These are phyloP conservation scores for Limnephilus auricula DNA, from an alignment of 2,888 invertebrate species.

Conservation along the genomic window DNA sequence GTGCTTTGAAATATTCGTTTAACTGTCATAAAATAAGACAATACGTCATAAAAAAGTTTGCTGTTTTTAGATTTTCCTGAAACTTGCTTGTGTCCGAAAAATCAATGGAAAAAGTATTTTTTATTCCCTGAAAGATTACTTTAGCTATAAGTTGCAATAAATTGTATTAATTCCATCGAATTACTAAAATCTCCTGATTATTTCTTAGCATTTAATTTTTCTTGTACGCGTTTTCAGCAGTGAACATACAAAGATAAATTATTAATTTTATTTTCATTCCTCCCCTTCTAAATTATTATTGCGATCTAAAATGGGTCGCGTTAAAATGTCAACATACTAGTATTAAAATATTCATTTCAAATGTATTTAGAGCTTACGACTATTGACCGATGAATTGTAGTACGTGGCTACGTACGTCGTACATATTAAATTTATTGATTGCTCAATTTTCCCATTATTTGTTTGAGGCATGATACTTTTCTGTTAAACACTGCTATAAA, in stretches of 20 bases:
- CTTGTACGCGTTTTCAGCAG: not conserved
- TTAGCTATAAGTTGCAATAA: no score
- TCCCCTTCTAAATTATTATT: not conserved
- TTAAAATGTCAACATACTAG: not conserved
- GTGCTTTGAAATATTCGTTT: no score
- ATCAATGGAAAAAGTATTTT: no score
- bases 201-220: no score
- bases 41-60: no score
- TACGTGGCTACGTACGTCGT: no score
- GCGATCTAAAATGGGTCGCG: not conserved
- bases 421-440: not conserved
- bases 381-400: not conserved
- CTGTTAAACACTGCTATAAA: not conserved
- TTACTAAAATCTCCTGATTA: no score
- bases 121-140: no score
- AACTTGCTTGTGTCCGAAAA: no score
- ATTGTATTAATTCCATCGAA: no score
- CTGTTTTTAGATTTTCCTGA: no score
- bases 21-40: no score
- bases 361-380: not conserved
- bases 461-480: not conserved
- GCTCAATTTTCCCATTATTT: not conserved
- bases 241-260: not conserved
- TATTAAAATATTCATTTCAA: not conserved
- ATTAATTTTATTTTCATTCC: not conserved